Evolutionary conservation across 1,140 invertebrate species (phyloP).

Genomic region (Drosophila asahinai): DNA sequence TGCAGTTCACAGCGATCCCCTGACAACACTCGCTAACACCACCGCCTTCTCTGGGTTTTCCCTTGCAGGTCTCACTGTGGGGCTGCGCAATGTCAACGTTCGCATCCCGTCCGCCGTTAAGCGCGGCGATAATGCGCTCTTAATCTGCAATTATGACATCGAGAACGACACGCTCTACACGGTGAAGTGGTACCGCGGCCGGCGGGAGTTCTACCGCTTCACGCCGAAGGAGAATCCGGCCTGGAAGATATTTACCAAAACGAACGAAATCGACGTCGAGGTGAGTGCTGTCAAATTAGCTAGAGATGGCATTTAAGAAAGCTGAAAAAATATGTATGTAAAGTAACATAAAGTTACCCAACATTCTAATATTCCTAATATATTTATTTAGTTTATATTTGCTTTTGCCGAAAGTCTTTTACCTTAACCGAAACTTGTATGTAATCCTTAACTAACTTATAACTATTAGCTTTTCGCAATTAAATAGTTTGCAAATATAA

Average conservation of each 20-base stretch:
- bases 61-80: conserved; percentile 68
- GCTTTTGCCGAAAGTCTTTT: too few species aligned
- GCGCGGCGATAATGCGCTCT: conserved; percentile 89
- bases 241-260: conserved; percentile 89
- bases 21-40: conserved; percentile 33
- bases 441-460: too few species aligned
- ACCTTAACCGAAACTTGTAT: too few species aligned
- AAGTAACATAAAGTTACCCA: too few species aligned
- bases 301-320: neutral
- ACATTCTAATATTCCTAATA: too few species aligned
- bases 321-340: too few species aligned
- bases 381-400: too few species aligned
- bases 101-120: conserved; percentile 89
- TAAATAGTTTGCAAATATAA: too few species aligned
- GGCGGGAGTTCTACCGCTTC: conserved; percentile 89
- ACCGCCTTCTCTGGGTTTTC: neutral
- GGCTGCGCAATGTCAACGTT: conserved; percentile 87
- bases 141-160: conserved; percentile 92
- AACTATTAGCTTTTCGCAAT: too few species aligned
- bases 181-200: conserved; percentile 93
- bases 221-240: conserved; percentile 88
- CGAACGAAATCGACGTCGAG: conserved; percentile 89
- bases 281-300: conserved; percentile 85
- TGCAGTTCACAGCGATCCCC: conserved; percentile 14
- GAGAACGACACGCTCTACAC: conserved; percentile 92